Evolutionary conservation across 2,113 vertebrate species (phyloP).

Genomic region (Eptesicus fuscus): DNA sequence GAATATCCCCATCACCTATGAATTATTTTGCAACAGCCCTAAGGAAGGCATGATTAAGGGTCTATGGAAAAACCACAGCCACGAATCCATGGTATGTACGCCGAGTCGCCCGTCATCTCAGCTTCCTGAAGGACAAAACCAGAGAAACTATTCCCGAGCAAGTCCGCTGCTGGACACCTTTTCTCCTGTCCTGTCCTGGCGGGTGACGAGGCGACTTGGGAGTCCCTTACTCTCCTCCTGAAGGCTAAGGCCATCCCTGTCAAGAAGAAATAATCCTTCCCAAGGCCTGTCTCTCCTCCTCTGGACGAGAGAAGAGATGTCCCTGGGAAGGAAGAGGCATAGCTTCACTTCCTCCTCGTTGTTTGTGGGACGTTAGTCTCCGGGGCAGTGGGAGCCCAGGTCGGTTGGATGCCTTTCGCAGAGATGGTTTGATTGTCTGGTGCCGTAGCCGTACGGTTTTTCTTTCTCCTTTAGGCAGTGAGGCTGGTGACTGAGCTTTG

Average conservation of each 20-base stretch:
- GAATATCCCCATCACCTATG: conserved; percentile 93
- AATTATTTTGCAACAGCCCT: conserved; percentile 91
- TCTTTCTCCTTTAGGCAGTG: conserved; percentile 85
- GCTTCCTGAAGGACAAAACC: not conserved
- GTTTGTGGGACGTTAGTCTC: not conserved
- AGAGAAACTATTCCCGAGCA: not conserved
- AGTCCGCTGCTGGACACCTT: not conserved
- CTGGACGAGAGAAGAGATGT: not conserved
- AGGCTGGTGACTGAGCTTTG: conserved; percentile 92
- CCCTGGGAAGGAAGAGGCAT: fast-evolving
- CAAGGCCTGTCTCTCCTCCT: no score
- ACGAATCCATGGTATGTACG: conserved; percentile 89
- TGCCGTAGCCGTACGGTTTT: not conserved
- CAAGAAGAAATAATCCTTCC: not conserved
- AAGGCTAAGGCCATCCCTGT: not conserved
- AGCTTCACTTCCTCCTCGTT: not conserved
- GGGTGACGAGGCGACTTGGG: fast-evolving
- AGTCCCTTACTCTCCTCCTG: not conserved
- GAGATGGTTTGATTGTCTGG: not conserved
- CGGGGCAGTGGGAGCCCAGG: not conserved
- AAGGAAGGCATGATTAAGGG: conserved; percentile 98
- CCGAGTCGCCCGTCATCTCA: fast-evolving
- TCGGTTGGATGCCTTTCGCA: not conserved
- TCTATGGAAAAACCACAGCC: conserved; percentile 97
- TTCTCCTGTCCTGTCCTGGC: not conserved